phyloP scores from a whole-genome alignment of 2,888 invertebrate species.

The Lasioglossum lativentre region DNA sequence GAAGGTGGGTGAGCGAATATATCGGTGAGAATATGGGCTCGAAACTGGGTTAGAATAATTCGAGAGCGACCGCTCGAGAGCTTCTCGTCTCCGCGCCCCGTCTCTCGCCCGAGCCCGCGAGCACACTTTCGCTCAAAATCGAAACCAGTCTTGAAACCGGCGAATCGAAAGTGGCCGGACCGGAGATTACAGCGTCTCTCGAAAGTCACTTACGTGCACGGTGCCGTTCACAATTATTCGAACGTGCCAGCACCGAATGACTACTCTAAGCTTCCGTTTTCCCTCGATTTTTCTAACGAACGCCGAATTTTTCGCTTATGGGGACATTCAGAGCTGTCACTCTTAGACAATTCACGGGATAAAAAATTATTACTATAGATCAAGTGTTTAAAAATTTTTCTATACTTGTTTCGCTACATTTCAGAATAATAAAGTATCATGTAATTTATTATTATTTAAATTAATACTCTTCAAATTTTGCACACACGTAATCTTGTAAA shows the following conservation, averaged over 20 bases:
- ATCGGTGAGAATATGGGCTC: constrained; percentile 2
- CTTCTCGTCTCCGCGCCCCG: constrained; percentile 58
- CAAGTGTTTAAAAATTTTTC: no score
- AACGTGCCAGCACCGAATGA: neutral
- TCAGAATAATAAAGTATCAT: no score
- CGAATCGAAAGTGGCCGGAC: constrained; percentile 55
- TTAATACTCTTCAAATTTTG: no score
- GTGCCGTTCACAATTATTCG: neutral
- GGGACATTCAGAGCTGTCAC: neutral
- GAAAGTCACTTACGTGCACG: constrained; percentile 11
- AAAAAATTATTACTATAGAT: neutral
- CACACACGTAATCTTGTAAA: neutral
- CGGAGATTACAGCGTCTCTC: constrained; percentile 17
- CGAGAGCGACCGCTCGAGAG: constrained; percentile 48
- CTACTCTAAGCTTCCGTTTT: neutral
- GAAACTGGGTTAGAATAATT: constrained; percentile 60
- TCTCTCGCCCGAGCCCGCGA: neutral
- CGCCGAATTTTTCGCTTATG: neutral
- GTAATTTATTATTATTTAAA: no score
- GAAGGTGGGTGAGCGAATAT: constrained; percentile 18
- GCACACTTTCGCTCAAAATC: constrained; percentile 69
- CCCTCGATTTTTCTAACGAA: neutral
- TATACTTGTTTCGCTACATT: no score
- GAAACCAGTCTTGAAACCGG: constrained; percentile 60
- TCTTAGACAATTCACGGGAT: neutral